These are phyloP conservation scores for Thalassophryne amazonica DNA, from an alignment of 2,797 vertebrate species.

Conservation along the genomic window DNA sequence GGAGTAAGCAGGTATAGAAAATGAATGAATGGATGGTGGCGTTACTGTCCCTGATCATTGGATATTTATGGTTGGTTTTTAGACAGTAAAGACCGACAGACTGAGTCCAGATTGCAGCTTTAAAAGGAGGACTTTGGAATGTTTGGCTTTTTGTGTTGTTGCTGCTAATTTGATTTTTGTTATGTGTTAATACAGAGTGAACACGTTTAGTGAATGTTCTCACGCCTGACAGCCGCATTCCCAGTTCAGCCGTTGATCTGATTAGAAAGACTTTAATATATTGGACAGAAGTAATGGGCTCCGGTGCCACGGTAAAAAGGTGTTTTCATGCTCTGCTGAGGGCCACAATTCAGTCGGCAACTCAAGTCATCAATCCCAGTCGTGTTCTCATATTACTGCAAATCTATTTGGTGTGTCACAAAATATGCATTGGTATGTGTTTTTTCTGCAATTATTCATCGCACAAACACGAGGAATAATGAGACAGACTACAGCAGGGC, in stretches of 20 bases:
- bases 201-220: too few relatives aligned
- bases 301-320: not conserved
- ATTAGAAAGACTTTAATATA: not conserved
- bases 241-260: not conserved
- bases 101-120: too few relatives aligned
- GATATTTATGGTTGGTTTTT: too few relatives aligned
- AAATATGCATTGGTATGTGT: constrained; percentile 1
- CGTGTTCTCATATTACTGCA: constrained; percentile 24
- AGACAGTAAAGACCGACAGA: too few relatives aligned
- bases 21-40: too few relatives aligned
- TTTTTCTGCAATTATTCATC: constrained; percentile 33
- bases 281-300: not conserved
- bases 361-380: constrained; percentile 20
- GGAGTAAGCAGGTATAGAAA: too few relatives aligned
- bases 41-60: too few relatives aligned
- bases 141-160: too few relatives aligned
- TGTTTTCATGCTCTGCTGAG: not conserved
- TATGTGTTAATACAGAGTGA: too few relatives aligned
- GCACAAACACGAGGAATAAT: constrained; percentile 23
- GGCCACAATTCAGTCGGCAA: constrained; percentile 14
- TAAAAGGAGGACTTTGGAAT: too few relatives aligned
- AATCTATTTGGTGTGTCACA: constrained; percentile 26
- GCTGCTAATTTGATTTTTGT: too few relatives aligned
- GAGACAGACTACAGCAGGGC: not conserved
- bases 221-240: too few relatives aligned